Conservation (phyloP, 1,140 invertebrate genomes). For the Ceratina japonica region DNA sequence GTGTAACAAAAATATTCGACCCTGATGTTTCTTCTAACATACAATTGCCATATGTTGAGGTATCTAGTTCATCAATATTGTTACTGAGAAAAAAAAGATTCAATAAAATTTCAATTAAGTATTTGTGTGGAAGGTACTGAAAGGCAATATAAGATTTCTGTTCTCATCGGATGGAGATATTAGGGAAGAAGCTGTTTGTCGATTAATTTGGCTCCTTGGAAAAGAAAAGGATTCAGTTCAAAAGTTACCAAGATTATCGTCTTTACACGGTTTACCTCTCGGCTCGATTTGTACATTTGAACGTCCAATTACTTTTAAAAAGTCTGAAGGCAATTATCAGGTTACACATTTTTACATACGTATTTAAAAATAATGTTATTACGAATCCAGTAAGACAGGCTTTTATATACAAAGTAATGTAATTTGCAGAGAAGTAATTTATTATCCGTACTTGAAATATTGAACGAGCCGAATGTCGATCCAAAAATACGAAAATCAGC, state of each 20-base stretch:
- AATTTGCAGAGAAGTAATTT: conserved; percentile 66
- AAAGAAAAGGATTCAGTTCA: conserved; percentile 73
- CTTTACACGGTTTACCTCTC: conserved; percentile 76
- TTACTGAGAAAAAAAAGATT: background rate
- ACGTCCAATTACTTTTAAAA: conserved; percentile 56
- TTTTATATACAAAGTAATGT: background rate
- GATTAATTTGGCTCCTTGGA: conserved; percentile 79
- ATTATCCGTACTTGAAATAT: conserved; percentile 71
- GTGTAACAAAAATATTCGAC: conserved; percentile 82
- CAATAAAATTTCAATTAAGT: background rate
- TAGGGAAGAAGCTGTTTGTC: conserved; percentile 79
- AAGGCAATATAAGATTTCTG: conserved; percentile 79
- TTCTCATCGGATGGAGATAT: conserved; percentile 73
- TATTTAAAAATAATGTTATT: conserved; percentile 11
- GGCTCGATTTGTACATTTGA: conserved; percentile 75
- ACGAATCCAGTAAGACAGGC: background rate
- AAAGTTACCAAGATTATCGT: conserved; percentile 77
- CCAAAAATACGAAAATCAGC: conserved; percentile 81
- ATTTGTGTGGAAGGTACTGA: conserved; percentile 70
- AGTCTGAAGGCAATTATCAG: conserved; percentile 70
- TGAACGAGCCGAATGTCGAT: conserved; percentile 76
- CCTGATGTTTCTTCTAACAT: conserved; percentile 81
- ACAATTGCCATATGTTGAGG: conserved; percentile 79
- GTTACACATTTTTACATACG: conserved; percentile 56
- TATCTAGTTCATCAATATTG: conserved; percentile 54